phyloP scores from a whole-genome alignment of 2,797 vertebrate genomes.

The Arremon brunneinucha region DNA sequence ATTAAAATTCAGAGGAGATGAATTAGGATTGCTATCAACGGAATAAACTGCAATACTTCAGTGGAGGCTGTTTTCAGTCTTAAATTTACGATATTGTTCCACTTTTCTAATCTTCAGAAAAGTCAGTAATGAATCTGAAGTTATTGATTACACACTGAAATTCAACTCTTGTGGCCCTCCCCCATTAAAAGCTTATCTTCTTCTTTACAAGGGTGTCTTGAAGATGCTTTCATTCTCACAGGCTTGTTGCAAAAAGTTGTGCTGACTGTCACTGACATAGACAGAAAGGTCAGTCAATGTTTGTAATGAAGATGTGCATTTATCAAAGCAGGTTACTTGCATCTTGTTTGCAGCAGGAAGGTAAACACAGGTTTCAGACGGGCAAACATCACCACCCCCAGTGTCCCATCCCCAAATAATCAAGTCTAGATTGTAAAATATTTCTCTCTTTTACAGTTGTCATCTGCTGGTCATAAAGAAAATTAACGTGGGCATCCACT shows the following conservation, averaged over 20 bases:
- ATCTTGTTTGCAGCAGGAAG: neutral
- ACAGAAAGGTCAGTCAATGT: neutral
- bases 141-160: neutral
- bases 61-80: neutral
- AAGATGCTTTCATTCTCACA: neutral
- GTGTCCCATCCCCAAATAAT: fast-evolving
- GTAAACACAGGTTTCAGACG: neutral
- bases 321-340: neutral
- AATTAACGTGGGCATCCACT: neutral
- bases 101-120: neutral
- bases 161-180: neutral
- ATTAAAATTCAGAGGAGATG: neutral
- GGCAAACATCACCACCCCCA: neutral
- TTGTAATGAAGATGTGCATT: neutral
- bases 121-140: neutral
- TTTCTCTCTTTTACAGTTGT: neutral
- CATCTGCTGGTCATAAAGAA: neutral
- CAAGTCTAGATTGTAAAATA: neutral
- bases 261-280: neutral
- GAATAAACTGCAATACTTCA: neutral
- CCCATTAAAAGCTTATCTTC: neutral
- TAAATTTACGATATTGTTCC: neutral
- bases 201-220: neutral
- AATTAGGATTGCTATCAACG: neutral
- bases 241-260: neutral